A percentile compares a stretch with the other conserved stretches of the same genome.
Conservation (phyloP, 2,797 vertebrate genomes). For the Lepilemur ruficaudatus region DNA sequence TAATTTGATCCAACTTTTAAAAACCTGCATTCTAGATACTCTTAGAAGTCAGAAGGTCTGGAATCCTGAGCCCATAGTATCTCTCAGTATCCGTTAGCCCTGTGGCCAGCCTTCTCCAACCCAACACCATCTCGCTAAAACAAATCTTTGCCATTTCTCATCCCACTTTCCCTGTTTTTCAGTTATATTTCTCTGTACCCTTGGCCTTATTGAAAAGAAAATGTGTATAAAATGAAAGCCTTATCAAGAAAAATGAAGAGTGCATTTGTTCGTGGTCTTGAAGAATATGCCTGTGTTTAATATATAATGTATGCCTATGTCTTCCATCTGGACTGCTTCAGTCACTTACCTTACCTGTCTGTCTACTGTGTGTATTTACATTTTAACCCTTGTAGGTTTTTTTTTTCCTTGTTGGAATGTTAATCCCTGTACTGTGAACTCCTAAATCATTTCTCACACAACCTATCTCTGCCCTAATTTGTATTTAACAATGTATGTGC, state of each 20-base stretch:
- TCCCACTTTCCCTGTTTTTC: not conserved
- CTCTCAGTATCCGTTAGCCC: rapidly evolving
- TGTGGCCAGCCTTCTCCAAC: not conserved
- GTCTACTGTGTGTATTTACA: not conserved
- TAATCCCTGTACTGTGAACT: not conserved
- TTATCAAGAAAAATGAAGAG: not conserved
- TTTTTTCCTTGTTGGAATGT: not conserved
- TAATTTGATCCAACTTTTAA: not conserved
- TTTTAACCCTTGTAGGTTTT: not conserved
- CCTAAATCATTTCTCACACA: not conserved
- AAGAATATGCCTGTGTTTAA: not conserved
- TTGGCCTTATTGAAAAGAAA: not conserved
- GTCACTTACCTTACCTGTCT: not conserved
- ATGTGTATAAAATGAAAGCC: not conserved
- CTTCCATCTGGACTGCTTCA: not conserved
- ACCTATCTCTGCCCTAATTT: not conserved
- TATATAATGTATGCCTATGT: not conserved
- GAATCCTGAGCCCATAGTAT: rapidly evolving
- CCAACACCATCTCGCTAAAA: not conserved
- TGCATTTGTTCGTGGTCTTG: not conserved
- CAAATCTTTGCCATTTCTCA: not conserved
- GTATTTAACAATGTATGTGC: not conserved
- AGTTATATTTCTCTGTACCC: not conserved
- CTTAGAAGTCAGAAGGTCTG: not conserved
- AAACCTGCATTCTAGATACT: not conserved